phyloP scores from a whole-genome alignment of 2,888 invertebrate species.

The Sesia bembeciformis region DNA sequence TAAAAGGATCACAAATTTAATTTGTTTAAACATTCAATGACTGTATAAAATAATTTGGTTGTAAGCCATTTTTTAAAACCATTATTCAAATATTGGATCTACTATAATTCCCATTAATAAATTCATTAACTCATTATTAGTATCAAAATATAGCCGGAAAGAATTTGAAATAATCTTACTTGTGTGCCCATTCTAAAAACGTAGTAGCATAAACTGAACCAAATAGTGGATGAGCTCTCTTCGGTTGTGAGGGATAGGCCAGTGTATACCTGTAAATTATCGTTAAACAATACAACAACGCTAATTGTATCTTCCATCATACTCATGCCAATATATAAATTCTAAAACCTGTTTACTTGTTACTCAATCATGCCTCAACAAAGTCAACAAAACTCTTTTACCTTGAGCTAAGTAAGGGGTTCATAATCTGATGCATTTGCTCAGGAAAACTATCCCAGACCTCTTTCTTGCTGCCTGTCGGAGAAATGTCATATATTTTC shows the following conservation, averaged over 20 bases:
- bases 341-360: too few species aligned
- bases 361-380: too few species aligned
- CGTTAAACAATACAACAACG: neutral
- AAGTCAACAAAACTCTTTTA: slow-evolving; percentile 24
- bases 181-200: slow-evolving; percentile 83
- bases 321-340: too few species aligned
- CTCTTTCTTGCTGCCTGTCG: slow-evolving; percentile 74
- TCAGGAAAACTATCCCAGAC: slow-evolving; percentile 83
- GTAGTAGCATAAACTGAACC: slow-evolving; percentile 79
- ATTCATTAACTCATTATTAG: too few species aligned
- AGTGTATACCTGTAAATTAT: slow-evolving; percentile 45
- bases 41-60: too few species aligned
- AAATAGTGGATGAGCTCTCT: slow-evolving; percentile 76
- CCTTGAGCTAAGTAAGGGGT: slow-evolving; percentile 82
- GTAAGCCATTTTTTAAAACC: too few species aligned
- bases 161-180: slow-evolving; percentile 42
- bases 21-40: too few species aligned
- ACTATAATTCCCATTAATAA: too few species aligned
- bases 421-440: slow-evolving; percentile 83
- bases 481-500: slow-evolving; percentile 80
- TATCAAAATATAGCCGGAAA: too few species aligned
- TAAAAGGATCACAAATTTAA: too few species aligned
- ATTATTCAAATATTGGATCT: too few species aligned
- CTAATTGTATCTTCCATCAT: neutral
- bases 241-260: slow-evolving; percentile 57